Evolutionary conservation across 2,797 vertebrate genomes (phyloP), one percentile per base, ranked within the genome.

Genomic region (Sciurus vulgaris): DNA sequence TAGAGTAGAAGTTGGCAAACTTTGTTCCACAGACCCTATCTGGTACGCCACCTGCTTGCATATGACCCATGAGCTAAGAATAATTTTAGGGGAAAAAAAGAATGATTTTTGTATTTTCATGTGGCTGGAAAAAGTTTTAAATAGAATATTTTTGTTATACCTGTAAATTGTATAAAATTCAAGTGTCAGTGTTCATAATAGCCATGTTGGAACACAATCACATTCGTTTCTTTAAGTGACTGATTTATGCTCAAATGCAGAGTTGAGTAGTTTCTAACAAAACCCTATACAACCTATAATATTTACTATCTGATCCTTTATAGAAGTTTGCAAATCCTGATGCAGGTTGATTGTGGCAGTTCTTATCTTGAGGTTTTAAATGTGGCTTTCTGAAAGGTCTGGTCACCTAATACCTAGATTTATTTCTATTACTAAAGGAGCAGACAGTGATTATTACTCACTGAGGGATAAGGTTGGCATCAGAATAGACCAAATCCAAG

Each of bases 401-500:
- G 24, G 33, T 92, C 82, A 95, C 22, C 33, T 79, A 44, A 67
- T 85, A 54, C 22, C 49, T 73, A 10, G 65, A 69, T 86, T 93
- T 89, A 82, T 94, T 94, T 95, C 51, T 97, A 65, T 74, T 94
- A 96, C 35, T 88, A 10, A 76, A 76, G 35, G 41, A 89, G 9
- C 35, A 91, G 88, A 77, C 24, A 35, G n/a, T 89, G 33, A 38
- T 70, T 85, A 69, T 73, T 85, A 77, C 30, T 89, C 44, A 61
- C 41, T 69, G 24, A 41, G 73, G 83, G 41, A 30, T 61, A 86
- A 70, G 61, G n/a, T 78, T 56, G 35, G 17, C 17, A 93, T 74
- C 38, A 61, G 86, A 90, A 72, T 7, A 90, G 77, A 88, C 86
- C 54, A 90, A 86, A 73, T 56, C 73, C 44, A 9, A 92, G 91